Base-by-base conservation (phyloP, 2,888 invertebrate genomes). In the Teleiodes luculella region DNA sequence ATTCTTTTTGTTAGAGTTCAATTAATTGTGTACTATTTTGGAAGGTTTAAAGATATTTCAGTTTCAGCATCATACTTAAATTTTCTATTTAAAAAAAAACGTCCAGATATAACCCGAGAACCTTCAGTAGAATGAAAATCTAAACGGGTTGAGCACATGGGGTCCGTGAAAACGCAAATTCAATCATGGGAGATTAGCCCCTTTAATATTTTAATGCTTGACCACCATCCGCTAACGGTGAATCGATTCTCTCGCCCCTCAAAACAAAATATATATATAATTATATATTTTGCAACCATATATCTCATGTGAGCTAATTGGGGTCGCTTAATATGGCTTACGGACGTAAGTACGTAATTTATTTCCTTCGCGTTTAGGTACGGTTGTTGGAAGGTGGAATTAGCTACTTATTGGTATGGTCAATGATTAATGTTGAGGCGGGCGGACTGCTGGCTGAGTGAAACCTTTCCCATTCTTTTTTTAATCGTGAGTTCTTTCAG, bases 251-350 rank as follows among this genome's bases (percentile, higher is more conserved):
- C 43, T 70, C 66, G 70, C 78, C 86, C 79, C 76, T 68, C 75
- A 72, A 78, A 73, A 78, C 76, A 78, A 71, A 67, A 76, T 80
- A 81, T 39, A 39, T 39, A 85, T 80, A 80, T 24, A 6, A 43
- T 28, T 43, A 43, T 43, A 85, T 80, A 80, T 79, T 79, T 79
- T 80, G 48, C 49, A 43, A 52, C 52, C 51, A 78, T 86, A 85
- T 83, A 86, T 84, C 83, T 85, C 82, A 81, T 82, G 74, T 80
- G 73, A 75, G 78, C 86, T 89, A 89, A 88, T 89, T 89, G 88
- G 87, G 88, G 88, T 85, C 86, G 84, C 82, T 83, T 88, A 84
- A 86, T 88, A 86, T 84, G 86, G 88, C 88, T 87, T 86, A 86
- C 82, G 80, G 81, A 80, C 79, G 84, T 88, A 88, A 88, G 88